Percentiles rank a stretch among this genome's conserved stretches.
phyloP scores from a whole-genome alignment of 2,888 invertebrate species.

The Patella depressa region DNA sequence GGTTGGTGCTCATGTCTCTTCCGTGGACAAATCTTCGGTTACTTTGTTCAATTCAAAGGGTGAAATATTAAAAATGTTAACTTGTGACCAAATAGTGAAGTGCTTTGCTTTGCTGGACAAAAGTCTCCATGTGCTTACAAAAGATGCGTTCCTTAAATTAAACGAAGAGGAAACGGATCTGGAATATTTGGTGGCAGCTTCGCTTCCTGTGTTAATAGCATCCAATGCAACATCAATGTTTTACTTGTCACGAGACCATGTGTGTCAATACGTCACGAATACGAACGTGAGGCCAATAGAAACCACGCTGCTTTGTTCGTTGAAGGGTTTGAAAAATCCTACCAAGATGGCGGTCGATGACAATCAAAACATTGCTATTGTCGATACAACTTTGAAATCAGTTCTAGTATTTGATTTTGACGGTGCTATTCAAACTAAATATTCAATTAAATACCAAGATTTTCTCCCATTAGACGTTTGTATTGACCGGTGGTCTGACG shows the following conservation, averaged over 20 bases:
- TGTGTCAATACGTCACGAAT: not conserved
- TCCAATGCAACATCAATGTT: not conserved
- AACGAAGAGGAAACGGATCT: not conserved
- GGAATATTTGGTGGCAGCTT: not conserved
- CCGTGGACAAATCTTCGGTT: not conserved
- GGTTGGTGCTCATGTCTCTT: not conserved
- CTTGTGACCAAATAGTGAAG: not conserved
- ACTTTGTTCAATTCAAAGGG: not conserved
- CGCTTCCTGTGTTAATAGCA: not conserved
- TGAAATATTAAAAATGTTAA: not conserved
- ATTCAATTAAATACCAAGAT: not conserved
- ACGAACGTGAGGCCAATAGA: not conserved
- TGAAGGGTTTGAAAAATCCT: not conserved
- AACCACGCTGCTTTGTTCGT: not conserved
- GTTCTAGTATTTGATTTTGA: not conserved
- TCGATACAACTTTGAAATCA: not conserved
- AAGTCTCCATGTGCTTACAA: not conserved
- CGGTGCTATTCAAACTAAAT: not conserved
- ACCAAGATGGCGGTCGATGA: constrained; percentile 4
- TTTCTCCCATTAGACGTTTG: not conserved
- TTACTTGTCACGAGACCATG: not conserved
- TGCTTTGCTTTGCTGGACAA: not conserved
- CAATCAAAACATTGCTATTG: not conserved
- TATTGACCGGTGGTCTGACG: not conserved
- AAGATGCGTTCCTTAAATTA: not conserved